Percentiles rank a stretch among this genome's conserved stretches.
Evolutionary conservation across 2,797 vertebrate genomes (phyloP).

Genomic region (Momotus momota): DNA sequence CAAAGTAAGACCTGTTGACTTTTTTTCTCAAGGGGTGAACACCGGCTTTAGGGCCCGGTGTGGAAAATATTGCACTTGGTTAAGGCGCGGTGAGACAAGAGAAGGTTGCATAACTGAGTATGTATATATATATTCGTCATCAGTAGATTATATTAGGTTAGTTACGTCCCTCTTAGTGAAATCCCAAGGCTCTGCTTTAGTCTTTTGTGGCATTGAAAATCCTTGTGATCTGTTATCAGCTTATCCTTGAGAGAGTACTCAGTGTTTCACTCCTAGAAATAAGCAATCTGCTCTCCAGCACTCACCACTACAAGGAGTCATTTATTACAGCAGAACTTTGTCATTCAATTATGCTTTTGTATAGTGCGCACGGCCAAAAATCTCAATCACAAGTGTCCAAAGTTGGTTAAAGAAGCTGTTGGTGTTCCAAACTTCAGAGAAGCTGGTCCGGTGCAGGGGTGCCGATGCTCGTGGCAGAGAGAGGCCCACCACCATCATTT

Average conservation of each 20-base stretch:
- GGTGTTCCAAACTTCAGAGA: background rate
- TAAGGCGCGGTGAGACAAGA: background rate
- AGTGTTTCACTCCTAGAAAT: constrained; percentile 53
- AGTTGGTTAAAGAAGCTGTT: constrained; percentile 2
- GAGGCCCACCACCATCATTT: background rate
- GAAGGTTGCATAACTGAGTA: background rate
- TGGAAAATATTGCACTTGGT: background rate
- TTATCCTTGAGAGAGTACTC: constrained; percentile 47
- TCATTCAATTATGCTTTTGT: constrained; percentile 58
- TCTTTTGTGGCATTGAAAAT: constrained; percentile 52
- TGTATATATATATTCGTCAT: background rate
- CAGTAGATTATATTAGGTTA: constrained; percentile 14
- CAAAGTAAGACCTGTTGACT: background rate
- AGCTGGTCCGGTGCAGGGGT: background rate
- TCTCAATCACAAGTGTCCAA: constrained; percentile 54
- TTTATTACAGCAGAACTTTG: constrained; percentile 58
- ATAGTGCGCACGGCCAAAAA: constrained; percentile 35
- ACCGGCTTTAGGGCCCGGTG: background rate
- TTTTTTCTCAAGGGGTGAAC: background rate
- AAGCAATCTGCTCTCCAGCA: constrained; percentile 54
- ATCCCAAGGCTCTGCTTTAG: constrained; percentile 51
- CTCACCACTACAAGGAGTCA: constrained; percentile 17
- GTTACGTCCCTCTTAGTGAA: background rate
- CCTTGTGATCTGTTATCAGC: constrained; percentile 51
- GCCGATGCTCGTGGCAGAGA: rapidly evolving